Conservation (phyloP, 1,140 invertebrate genomes). For the Armadillidium nasatum region DNA sequence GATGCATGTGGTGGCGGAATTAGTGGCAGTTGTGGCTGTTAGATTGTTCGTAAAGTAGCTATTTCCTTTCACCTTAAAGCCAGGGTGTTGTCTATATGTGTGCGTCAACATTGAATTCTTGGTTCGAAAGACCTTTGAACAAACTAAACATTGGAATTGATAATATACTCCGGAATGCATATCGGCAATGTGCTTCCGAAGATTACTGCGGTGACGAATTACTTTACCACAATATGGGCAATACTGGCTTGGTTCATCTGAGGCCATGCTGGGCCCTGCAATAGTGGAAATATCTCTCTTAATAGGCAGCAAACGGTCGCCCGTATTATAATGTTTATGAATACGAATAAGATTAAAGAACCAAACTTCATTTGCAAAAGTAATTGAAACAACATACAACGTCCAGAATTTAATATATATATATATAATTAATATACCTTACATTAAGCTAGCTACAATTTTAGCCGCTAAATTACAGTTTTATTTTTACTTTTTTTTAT, state of each 20-base stretch:
- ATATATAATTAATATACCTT: background rate
- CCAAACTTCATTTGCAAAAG: background rate
- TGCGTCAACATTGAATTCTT: constrained; percentile 43
- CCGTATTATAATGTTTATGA: background rate
- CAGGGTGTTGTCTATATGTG: constrained; percentile 41
- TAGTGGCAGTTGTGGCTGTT: constrained; percentile 34
- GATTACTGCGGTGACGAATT: constrained; percentile 40
- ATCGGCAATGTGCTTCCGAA: constrained; percentile 41
- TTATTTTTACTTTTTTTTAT: no score
- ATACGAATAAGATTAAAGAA: background rate
- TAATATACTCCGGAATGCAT: constrained; percentile 42
- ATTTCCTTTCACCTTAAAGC: constrained; percentile 38
- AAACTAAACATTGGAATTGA: constrained; percentile 37
- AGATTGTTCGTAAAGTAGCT: constrained; percentile 28
- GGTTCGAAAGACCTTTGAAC: constrained; percentile 37
- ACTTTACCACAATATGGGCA: constrained; percentile 43
- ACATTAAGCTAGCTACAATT: constrained; percentile 9
- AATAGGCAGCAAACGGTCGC: constrained; percentile 14
- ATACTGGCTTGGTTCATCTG: constrained; percentile 34
- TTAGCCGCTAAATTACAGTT: constrained; percentile 8
- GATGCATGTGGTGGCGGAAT: constrained; percentile 26
- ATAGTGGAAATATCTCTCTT: constrained; percentile 41
- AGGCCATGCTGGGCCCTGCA: constrained; percentile 37
- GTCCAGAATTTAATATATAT: constrained; percentile 6
- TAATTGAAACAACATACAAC: constrained; percentile 8